phyloP scores from a whole-genome alignment of 2,888 invertebrate genomes.

The Eristalis arbustorum region DNA sequence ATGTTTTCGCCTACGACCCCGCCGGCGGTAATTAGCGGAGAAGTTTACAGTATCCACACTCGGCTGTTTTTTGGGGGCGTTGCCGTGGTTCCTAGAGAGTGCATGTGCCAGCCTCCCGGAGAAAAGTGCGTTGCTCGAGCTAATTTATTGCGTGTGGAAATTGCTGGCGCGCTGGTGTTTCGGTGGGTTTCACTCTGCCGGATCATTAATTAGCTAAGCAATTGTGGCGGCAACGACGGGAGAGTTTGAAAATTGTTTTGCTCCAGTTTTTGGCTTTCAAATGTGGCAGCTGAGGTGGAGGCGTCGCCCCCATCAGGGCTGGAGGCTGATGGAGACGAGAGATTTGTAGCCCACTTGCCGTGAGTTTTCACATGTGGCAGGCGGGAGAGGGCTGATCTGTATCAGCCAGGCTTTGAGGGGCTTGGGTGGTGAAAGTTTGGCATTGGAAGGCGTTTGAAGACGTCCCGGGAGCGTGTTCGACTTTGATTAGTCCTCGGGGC shows the following conservation, averaged over 20 bases:
- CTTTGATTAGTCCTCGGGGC: too few species aligned
- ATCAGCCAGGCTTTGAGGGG: too few species aligned
- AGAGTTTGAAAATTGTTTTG: neutral
- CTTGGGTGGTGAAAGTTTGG: too few species aligned
- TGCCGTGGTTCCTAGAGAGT: constrained; percentile 34
- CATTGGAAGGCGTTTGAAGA: too few species aligned
- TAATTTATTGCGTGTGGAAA: constrained; percentile 53
- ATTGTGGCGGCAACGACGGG: neutral
- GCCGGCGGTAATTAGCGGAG: constrained; percentile 55
- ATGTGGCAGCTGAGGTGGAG: too few species aligned
- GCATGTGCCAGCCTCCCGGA: constrained; percentile 37
- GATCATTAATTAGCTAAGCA: neutral
- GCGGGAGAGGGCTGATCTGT: too few species aligned
- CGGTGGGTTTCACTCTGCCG: neutral
- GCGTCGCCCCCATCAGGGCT: too few species aligned
- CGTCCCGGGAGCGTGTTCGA: too few species aligned
- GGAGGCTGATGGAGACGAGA: too few species aligned
- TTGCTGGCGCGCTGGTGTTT: constrained; percentile 16
- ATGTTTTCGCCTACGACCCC: constrained; percentile 50
- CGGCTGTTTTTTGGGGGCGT: constrained; percentile 47
- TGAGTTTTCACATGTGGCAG: too few species aligned
- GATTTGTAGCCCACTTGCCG: too few species aligned
- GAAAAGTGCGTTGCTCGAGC: constrained; percentile 52
- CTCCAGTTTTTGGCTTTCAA: neutral
- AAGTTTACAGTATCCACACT: constrained; percentile 16